Evolutionary conservation across 2,888 invertebrate genomes (phyloP).

Genomic region (Parapristionchus giblindavisi): DNA sequence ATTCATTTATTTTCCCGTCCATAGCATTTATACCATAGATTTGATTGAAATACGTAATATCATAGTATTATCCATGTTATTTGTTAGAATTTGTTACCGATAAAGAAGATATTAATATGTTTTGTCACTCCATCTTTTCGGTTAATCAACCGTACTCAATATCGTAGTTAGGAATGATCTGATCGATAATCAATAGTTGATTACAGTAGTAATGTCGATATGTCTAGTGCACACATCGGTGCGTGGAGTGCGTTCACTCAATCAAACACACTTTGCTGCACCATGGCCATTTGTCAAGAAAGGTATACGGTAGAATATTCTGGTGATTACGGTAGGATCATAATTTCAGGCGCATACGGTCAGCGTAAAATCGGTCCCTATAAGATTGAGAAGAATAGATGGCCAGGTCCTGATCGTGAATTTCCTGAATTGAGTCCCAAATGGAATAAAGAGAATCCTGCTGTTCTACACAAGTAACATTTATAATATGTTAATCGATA

Average conservation of each 20-base stretch:
- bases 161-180: too few relatives aligned
- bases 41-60: too few relatives aligned
- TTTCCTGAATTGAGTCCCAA: slow-evolving; percentile 67
- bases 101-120: too few relatives aligned
- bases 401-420: slow-evolving; percentile 65
- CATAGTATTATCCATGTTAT: too few relatives aligned
- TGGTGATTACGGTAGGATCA: background rate
- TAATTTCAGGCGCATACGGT: slow-evolving; percentile 51
- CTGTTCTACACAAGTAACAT: slow-evolving; percentile 54
- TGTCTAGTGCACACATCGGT: slow-evolving; percentile 21
- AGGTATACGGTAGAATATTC: slow-evolving; percentile 41
- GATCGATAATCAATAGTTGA: too few relatives aligned
- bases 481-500: too few relatives aligned
- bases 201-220: slow-evolving; percentile 11
- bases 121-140: too few relatives aligned
- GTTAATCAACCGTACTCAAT: too few relatives aligned
- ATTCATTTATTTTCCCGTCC: too few relatives aligned
- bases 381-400: slow-evolving; percentile 56
- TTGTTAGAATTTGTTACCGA: too few relatives aligned
- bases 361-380: slow-evolving; percentile 66
- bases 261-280: slow-evolving; percentile 56
- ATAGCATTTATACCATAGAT: too few relatives aligned
- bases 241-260: slow-evolving; percentile 60
- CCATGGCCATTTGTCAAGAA: slow-evolving; percentile 69
- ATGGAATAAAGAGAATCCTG: slow-evolving; percentile 59